Percentiles rank a stretch among this genome's conserved stretches.
phyloP scores from a whole-genome alignment of 1,140 invertebrate species.

The Meloidogyne exigua region DNA sequence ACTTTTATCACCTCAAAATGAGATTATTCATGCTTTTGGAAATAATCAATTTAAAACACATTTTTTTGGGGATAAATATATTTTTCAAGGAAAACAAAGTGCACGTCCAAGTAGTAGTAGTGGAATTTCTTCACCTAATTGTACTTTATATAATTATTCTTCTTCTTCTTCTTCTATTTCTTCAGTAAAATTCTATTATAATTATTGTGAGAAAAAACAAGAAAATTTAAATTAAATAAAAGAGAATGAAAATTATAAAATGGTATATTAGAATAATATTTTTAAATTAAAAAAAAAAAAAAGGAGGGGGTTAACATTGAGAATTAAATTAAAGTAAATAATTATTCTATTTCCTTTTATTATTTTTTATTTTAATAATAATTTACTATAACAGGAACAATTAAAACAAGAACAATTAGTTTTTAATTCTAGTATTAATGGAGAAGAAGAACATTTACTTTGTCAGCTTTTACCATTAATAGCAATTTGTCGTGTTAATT shows the following conservation, averaged over 20 bases:
- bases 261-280: not conserved
- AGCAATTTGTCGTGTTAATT: constrained; percentile 14
- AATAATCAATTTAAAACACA: constrained; percentile 21
- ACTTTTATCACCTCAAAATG: constrained; percentile 30
- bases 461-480: constrained; percentile 16
- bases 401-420: not conserved
- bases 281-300: too few relatives aligned
- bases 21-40: constrained; percentile 33
- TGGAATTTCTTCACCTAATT: constrained; percentile 10
- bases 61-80: not conserved
- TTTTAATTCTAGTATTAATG: not conserved
- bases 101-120: not conserved
- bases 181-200: not conserved
- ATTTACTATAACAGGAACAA: too few relatives aligned
- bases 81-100: constrained; percentile 6
- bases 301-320: too few relatives aligned
- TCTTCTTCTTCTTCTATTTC: not conserved
- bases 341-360: too few relatives aligned
- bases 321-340: too few relatives aligned
- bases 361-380: too few relatives aligned
- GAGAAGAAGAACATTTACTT: not conserved
- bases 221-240: not conserved
- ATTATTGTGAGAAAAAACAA: not conserved
- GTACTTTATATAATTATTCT: not conserved
- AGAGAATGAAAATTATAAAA: not conserved